Evolutionary conservation across 64 coral and sea anemone species (phyloP).

Genomic region (Montipora foliosa): DNA sequence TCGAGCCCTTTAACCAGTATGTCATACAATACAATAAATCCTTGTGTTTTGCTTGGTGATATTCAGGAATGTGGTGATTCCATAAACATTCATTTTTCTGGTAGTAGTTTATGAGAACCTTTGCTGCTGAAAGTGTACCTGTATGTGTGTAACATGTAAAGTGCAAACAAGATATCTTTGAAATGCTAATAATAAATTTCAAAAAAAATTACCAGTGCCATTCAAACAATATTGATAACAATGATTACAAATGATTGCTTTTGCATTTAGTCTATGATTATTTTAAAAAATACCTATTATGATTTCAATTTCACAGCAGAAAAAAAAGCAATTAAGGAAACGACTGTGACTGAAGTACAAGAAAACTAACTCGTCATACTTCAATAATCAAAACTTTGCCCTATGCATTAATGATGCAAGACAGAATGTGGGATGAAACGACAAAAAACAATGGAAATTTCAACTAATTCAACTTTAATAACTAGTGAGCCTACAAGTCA

Average conservation of each 20-base stretch:
- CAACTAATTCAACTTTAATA: not conserved
- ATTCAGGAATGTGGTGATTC: conserved; percentile 37
- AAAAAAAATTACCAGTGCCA: not conserved
- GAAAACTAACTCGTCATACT: not conserved
- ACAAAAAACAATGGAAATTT: not conserved
- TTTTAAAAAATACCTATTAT: not conserved
- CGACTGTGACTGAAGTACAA: not conserved
- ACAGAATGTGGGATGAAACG: not conserved
- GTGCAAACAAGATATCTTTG: not conserved
- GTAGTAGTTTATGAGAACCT: conserved; percentile 51
- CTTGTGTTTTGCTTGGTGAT: conserved; percentile 45
- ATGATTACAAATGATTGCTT: not conserved
- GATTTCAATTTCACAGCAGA: not conserved
- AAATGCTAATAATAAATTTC: not conserved
- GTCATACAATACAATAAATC: conserved; percentile 30
- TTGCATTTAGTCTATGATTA: not conserved
- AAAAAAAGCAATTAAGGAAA: not conserved
- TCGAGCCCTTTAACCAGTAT: conserved; percentile 28
- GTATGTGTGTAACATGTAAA: not conserved
- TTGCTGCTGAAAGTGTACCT: conserved; percentile 24
- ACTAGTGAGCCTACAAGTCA: not conserved
- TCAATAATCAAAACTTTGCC: not conserved
- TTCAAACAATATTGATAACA: not conserved
- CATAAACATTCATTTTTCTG: conserved; percentile 48
- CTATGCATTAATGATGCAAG: not conserved